phyloP scores from a whole-genome alignment of 2,113 vertebrate species.

The Acrocephalus arundinaceus region DNA sequence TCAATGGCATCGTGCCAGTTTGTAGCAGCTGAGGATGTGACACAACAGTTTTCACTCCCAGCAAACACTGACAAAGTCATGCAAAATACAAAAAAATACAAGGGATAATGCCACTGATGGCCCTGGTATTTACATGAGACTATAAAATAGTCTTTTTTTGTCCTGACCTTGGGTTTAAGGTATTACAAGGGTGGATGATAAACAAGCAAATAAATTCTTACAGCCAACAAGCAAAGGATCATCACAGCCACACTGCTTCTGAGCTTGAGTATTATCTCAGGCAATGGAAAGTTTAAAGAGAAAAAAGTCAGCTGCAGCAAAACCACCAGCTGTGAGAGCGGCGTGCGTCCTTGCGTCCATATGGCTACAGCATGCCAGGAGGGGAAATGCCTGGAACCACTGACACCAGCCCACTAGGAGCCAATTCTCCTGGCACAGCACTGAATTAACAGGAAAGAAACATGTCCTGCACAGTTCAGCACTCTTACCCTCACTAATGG shows the following conservation, averaged over 20 bases:
- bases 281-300: slow-evolving; percentile 25
- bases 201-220: slow-evolving; percentile 53
- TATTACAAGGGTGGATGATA: slow-evolving; percentile 8
- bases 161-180: slow-evolving; percentile 8
- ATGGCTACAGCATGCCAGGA: neutral
- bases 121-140: neutral
- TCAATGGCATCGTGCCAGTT: neutral
- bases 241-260: neutral
- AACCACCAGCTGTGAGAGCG: neutral
- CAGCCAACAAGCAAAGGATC: neutral
- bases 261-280: neutral
- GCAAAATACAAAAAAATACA: neutral
- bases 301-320: slow-evolving; percentile 22
- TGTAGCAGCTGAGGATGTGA: neutral
- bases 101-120: neutral
- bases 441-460: neutral
- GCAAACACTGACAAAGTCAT: neutral
- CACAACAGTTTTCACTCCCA: neutral
- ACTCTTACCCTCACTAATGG: neutral
- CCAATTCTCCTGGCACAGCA: neutral
- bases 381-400: slow-evolving; percentile 11
- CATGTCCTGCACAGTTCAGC: neutral
- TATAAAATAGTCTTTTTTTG: neutral
- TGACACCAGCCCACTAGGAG: neutral
- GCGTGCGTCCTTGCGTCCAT: neutral